Evolutionary conservation across 2,888 invertebrate genomes (phyloP).

Genomic region (Ectobius pallidus): DNA sequence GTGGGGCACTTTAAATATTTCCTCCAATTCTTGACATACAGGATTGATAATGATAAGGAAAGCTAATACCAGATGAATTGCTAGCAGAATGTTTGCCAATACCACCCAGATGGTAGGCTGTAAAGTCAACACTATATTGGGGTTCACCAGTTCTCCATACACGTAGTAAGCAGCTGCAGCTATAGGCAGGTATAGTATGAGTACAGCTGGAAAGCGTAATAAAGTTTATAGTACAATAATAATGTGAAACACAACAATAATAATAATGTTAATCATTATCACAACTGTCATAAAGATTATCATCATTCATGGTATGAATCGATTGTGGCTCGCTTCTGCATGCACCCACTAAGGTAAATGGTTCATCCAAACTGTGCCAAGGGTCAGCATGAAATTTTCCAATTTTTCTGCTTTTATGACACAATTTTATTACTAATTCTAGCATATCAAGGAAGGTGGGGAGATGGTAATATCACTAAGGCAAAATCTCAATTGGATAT

Average conservation of each 20-base stretch:
- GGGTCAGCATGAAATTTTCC: too few species aligned
- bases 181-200: constrained; percentile 65
- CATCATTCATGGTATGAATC: background rate
- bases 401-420: too few species aligned
- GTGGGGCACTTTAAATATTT: constrained; percentile 63
- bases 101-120: constrained; percentile 61
- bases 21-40: constrained; percentile 72
- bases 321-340: too few species aligned
- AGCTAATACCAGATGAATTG: constrained; percentile 68
- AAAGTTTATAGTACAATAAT: background rate
- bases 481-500: too few species aligned
- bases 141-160: constrained; percentile 64
- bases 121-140: constrained; percentile 66
- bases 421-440: too few species aligned
- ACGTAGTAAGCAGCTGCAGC: constrained; percentile 66
- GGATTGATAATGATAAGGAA: constrained; percentile 75
- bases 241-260: too few species aligned
- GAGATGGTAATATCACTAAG: too few species aligned
- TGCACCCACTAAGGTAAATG: too few species aligned
- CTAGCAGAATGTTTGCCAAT: constrained; percentile 67
- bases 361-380: too few species aligned
- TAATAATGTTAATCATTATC: too few species aligned
- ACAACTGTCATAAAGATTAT: background rate
- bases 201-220: constrained; percentile 58
- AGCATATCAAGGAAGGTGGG: too few species aligned